Percentiles rank a stretch among this genome's conserved stretches.
Evolutionary conservation across 2,113 vertebrate genomes (phyloP).

Genomic region (Alligator mississippiensis): DNA sequence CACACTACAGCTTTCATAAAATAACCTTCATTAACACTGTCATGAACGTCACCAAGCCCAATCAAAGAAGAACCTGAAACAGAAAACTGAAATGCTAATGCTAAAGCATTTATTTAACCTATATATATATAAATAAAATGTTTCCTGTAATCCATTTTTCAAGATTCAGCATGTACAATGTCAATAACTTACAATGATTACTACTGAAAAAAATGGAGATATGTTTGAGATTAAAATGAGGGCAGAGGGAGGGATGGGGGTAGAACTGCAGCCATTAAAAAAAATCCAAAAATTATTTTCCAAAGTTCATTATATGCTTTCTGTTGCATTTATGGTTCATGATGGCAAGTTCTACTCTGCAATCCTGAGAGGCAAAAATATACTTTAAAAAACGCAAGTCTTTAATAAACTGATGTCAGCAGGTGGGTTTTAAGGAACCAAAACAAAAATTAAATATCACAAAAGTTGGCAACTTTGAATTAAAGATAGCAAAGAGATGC

Average conservation of each 20-base stretch:
- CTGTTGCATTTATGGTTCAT: neutral
- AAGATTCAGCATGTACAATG: fast-evolving
- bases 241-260: neutral
- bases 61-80: neutral
- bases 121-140: fast-evolving
- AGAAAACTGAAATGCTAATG: neutral
- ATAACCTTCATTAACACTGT: neutral
- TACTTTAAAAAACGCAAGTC: neutral
- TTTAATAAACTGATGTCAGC: neutral
- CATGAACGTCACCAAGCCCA: neutral
- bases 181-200: neutral
- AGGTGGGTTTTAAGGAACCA: neutral
- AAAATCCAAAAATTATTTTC: neutral
- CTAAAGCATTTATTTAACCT: neutral
- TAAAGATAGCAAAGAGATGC: neutral
- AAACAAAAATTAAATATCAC: neutral
- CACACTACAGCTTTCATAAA: neutral
- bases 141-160: neutral
- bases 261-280: neutral
- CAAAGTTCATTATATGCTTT: neutral
- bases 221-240: neutral
- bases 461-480: neutral
- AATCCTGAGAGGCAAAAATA: neutral
- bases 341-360: neutral
- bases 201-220: neutral